These are phyloP conservation scores for Chaunax sp. DNA, from an alignment of 2,797 vertebrate species.

Conservation along the genomic window DNA sequence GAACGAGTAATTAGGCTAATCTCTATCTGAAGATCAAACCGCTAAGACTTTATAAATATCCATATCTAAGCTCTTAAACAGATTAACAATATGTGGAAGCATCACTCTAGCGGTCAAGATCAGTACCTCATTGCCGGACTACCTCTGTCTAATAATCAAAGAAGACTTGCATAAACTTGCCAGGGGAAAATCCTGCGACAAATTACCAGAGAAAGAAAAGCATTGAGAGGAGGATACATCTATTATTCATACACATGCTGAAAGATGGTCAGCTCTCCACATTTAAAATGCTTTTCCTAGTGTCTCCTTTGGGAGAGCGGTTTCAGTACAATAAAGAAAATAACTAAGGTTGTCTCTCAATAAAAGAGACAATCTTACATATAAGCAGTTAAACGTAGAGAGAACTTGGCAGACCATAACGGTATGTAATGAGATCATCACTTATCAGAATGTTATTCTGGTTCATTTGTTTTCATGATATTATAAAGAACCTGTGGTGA, in stretches of 20 bases:
- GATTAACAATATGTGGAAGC: constrained; percentile 42
- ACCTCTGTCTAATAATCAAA: constrained; percentile 38
- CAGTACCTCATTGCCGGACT: constrained; percentile 12
- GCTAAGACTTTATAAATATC: constrained; percentile 3
- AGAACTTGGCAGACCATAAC: constrained; percentile 4
- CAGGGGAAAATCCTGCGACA: constrained; percentile 36
- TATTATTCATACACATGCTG: constrained; percentile 66
- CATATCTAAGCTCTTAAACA: constrained; percentile 15
- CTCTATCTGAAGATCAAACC: constrained; percentile 33
- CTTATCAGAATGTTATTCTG: constrained; percentile 13
- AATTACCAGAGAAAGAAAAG: constrained; percentile 48
- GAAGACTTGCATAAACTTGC: constrained; percentile 23
- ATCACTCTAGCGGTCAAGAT: background rate
- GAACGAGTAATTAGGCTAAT: constrained; percentile 15
- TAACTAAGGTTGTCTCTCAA: background rate
- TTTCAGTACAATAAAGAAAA: constrained; percentile 9
- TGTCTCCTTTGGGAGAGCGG: background rate
- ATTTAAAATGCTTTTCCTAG: constrained; percentile 10
- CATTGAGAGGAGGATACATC: constrained; percentile 42
- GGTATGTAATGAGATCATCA: constrained; percentile 17
- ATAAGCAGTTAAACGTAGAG: constrained; percentile 2
- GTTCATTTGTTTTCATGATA: constrained; percentile 5
- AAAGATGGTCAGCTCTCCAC: constrained; percentile 40
- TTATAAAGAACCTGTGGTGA: background rate
- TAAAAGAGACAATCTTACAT: background rate